Evolutionary conservation across 2,113 vertebrate genomes (phyloP).

Genomic region (Perccottus glenii): DNA sequence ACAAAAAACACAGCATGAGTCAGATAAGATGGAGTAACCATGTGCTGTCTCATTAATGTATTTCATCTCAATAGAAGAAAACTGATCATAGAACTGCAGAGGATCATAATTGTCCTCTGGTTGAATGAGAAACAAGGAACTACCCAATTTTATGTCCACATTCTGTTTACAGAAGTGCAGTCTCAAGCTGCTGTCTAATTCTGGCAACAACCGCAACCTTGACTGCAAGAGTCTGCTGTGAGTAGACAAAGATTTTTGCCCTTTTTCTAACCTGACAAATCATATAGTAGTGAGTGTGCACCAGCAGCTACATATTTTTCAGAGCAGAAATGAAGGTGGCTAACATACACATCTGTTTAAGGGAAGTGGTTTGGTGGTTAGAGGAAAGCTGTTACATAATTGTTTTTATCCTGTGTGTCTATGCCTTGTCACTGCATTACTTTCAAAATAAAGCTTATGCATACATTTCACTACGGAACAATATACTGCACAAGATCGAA

Average conservation of each 20-base stretch:
- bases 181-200: conserved; percentile 36
- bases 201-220: conserved; percentile 37
- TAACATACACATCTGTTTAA: conserved; percentile 19
- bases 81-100: background rate
- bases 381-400: conserved; percentile 6
- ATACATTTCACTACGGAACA: too few relatives aligned
- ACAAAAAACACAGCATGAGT: background rate
- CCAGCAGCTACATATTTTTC: too few relatives aligned
- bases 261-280: conserved; percentile 44
- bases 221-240: conserved; percentile 27
- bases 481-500: background rate
- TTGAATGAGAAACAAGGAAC: conserved; percentile 9
- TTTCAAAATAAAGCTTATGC: too few relatives aligned
- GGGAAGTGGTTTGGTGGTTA: conserved; percentile 59
- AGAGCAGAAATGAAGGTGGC: background rate
- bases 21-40: too few relatives aligned
- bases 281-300: too few relatives aligned
- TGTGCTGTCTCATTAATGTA: too few relatives aligned
- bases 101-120: conserved; percentile 1
- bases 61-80: background rate
- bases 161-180: conserved; percentile 11
- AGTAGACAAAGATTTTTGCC: conserved; percentile 2
- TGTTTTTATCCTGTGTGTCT: background rate
- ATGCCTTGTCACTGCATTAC: background rate
- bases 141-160: conserved; percentile 36